These are phyloP conservation scores for Toxonevra muliebris DNA, from an alignment of 2,888 invertebrate species.

Conservation along the genomic window DNA sequence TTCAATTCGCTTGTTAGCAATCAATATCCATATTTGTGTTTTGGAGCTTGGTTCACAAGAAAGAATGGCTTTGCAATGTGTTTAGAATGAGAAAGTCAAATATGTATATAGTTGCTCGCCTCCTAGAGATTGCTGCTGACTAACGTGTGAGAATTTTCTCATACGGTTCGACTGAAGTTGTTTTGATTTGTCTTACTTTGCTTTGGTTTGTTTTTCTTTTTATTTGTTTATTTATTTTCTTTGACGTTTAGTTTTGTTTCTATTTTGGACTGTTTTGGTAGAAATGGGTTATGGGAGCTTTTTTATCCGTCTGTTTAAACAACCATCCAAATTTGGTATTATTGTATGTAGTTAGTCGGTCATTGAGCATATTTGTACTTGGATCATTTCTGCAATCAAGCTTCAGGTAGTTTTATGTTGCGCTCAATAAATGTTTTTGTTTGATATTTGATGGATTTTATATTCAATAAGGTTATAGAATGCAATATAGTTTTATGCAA, in stretches of 20 bases:
- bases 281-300: constrained; percentile 22
- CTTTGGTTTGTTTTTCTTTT: background rate
- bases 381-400: too few relatives aligned
- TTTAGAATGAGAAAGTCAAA: constrained; percentile 10
- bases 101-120: background rate
- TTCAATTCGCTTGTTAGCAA: too few relatives aligned
- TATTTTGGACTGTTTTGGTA: background rate
- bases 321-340: constrained; percentile 15
- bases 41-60: background rate
- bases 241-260: background rate
- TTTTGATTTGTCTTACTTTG: background rate
- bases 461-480: too few relatives aligned
- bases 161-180: too few relatives aligned
- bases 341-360: constrained; percentile 14
- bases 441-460: too few relatives aligned
- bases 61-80: constrained; percentile 1
- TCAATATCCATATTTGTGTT: background rate
- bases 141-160: too few relatives aligned
- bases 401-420: too few relatives aligned
- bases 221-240: background rate
- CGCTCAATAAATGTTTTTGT: too few relatives aligned
- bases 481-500: too few relatives aligned
- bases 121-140: too few relatives aligned
- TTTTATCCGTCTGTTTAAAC: background rate
- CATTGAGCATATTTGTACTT: constrained; percentile 8